phyloP scores from a whole-genome alignment of 2,113 vertebrate species.

The Pelvicachromis taeniatus region DNA sequence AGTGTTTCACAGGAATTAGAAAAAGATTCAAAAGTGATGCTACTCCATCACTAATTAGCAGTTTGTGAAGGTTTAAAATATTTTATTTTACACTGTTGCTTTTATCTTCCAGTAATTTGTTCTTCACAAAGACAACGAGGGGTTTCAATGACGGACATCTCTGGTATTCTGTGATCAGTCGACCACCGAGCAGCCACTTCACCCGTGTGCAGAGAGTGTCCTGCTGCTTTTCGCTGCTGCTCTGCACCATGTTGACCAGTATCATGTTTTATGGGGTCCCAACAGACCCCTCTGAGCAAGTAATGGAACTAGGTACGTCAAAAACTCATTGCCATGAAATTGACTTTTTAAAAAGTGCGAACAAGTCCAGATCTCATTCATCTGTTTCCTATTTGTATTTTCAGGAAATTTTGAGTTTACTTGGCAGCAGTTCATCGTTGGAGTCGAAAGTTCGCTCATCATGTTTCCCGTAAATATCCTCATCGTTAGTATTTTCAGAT shows the following conservation, averaged over 20 bases:
- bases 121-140: slow-evolving; percentile 83
- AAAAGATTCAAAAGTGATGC: background rate
- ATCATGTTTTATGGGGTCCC: slow-evolving; percentile 94
- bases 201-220: slow-evolving; percentile 87
- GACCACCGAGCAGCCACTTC: slow-evolving; percentile 81
- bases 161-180: slow-evolving; percentile 86
- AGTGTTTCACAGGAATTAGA: background rate
- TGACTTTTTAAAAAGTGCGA: background rate
- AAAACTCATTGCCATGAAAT: background rate
- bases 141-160: slow-evolving; percentile 88
- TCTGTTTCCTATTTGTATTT: accelerated
- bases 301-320: slow-evolving; percentile 86
- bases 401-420: slow-evolving; percentile 87
- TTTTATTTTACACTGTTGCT: background rate
- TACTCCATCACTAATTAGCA: background rate
- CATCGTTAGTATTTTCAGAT: slow-evolving; percentile 90
- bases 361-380: background rate
- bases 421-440: slow-evolving; percentile 91
- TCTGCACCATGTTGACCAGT: slow-evolving; percentile 94
- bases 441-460: slow-evolving; percentile 88
- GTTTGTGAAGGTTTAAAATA: background rate
- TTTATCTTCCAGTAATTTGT: slow-evolving; percentile 78
- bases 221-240: slow-evolving; percentile 88
- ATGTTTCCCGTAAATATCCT: slow-evolving; percentile 93
- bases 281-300: slow-evolving; percentile 86